Evolutionary conservation across 2,797 vertebrate species (phyloP).

Genomic region (Melanotaenia parkinsoni): DNA sequence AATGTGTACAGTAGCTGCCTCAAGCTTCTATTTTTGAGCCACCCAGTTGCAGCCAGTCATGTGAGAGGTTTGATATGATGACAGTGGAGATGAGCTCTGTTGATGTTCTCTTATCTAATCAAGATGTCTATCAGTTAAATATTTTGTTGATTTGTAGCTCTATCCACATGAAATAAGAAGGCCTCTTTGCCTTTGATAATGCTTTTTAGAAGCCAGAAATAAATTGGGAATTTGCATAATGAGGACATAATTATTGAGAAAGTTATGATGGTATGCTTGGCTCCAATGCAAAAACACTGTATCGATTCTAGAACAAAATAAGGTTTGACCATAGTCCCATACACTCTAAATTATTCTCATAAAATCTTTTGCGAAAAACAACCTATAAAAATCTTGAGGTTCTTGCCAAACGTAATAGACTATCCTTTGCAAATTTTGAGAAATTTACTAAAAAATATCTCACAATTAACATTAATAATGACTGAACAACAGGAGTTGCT

Average conservation of each 20-base stretch:
- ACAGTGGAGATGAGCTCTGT: constrained; percentile 17
- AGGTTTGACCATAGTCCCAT: background rate
- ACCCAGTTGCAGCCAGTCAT: constrained; percentile 13
- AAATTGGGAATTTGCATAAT: background rate
- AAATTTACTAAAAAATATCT: constrained; percentile 3
- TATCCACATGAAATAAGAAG: background rate
- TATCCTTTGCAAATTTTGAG: background rate
- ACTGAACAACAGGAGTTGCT: constrained; percentile 15
- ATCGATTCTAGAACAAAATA: background rate
- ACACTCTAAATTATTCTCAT: constrained; percentile 3
- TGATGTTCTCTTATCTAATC: constrained; percentile 12
- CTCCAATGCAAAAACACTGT: background rate
- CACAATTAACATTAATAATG: background rate
- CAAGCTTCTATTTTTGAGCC: constrained; percentile 19
- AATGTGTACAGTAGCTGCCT: constrained; percentile 1
- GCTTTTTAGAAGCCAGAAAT: background rate
- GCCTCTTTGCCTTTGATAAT: background rate
- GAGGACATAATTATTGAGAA: background rate
- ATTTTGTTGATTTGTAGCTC: constrained; percentile 12
- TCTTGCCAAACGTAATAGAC: background rate
- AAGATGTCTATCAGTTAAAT: constrained; percentile 6
- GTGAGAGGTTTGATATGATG: constrained; percentile 6
- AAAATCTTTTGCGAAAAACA: background rate
- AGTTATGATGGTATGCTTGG: background rate
- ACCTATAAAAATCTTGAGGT: background rate